Evolutionary conservation across 2,113 vertebrate genomes (phyloP), one percentile per base, ranked within the genome.

Genomic region (Urocolius indicus): DNA sequence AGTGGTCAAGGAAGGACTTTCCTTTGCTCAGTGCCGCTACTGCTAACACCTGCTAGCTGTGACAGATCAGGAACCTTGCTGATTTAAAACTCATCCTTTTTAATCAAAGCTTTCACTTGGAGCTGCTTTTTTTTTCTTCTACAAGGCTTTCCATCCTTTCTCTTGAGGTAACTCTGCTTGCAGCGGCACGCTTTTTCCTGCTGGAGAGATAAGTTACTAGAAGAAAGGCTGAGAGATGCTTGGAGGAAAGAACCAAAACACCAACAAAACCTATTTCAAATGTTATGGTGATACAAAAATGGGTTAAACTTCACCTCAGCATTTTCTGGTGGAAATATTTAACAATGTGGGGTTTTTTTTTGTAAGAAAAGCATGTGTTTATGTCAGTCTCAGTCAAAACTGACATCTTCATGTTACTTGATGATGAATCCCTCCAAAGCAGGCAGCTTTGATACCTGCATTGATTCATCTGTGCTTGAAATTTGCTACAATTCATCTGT

Each of bases 21-120:
- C 11, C 57, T 62, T 63, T 65, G 29, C 30, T 58, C 16, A 16
- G n/a, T 38, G 23, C 23, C 32, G 49, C 8, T 24, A 26, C 51
- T 62, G 51, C 36, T 14, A 45, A 58, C 6, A 16, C 10, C 51
- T 66, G 16, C 69, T 58, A 4, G 36, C 21, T 0, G 0, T 20
- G 27, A 41, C 30, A 54, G 59, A 66, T 26, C 4, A 1, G 55
- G 90, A 74, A 30, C 30, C 27, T 63, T 71, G 24, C 38, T 46
- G 79, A n/a, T n/a, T 41, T 41, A 45, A 72, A 72, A 72, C 5
- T 45, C 15, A 6, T 67, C 10, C 5, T 72, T 36, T 87, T 63
- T 55, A n/a, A 13, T 67, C 19, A 5, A 4, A 49, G 48, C 41
- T 6, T 78, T 78, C 52, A 43, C 22, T 83, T 76, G 10, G 34